A percentile compares a stretch with the other conserved stretches of the same genome.
phyloP scores from a whole-genome alignment of 2,113 vertebrate genomes.

The Beaufortia kweichowensis region DNA sequence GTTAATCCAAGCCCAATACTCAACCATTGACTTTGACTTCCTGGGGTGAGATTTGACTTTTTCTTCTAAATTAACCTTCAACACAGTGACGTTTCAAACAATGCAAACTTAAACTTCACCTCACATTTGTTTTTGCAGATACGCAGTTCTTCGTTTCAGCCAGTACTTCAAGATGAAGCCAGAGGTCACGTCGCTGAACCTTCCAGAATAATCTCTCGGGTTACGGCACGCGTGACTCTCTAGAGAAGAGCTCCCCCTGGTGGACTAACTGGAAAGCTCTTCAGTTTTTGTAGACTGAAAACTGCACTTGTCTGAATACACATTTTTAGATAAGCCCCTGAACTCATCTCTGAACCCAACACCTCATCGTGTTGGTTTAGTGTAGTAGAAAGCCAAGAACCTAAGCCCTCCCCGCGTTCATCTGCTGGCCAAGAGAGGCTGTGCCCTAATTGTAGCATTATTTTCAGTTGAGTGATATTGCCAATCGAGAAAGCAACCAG shows the following conservation, averaged over 20 bases:
- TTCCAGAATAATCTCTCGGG: constrained; percentile 80
- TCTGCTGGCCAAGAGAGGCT: constrained; percentile 2
- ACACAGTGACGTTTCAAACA: not conserved
- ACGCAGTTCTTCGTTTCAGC: constrained; percentile 91
- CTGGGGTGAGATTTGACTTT: constrained; percentile 81
- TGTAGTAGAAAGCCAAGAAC: constrained; percentile 22
- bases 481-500: constrained; percentile 20
- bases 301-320: constrained; percentile 30
- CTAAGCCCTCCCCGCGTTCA: not conserved
- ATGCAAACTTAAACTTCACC: not conserved
- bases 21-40: constrained; percentile 97
- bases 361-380: constrained; percentile 14
- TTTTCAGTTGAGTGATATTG: constrained; percentile 1
- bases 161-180: constrained; percentile 98
- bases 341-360: constrained; percentile 13
- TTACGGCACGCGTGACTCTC: constrained; percentile 43
- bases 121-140: constrained; percentile 70
- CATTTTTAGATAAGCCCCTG: constrained; percentile 30
- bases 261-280: constrained; percentile 48
- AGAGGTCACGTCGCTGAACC: constrained; percentile 79
- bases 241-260: constrained; percentile 47
- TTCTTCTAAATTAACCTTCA: not conserved
- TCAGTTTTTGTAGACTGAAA: constrained; percentile 31
- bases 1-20: constrained; percentile 95
- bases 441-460: not conserved